Percentiles rank a stretch among this genome's conserved stretches.
Conservation (phyloP, 2,113 vertebrate species). For the Meleagris gallopavo region DNA sequence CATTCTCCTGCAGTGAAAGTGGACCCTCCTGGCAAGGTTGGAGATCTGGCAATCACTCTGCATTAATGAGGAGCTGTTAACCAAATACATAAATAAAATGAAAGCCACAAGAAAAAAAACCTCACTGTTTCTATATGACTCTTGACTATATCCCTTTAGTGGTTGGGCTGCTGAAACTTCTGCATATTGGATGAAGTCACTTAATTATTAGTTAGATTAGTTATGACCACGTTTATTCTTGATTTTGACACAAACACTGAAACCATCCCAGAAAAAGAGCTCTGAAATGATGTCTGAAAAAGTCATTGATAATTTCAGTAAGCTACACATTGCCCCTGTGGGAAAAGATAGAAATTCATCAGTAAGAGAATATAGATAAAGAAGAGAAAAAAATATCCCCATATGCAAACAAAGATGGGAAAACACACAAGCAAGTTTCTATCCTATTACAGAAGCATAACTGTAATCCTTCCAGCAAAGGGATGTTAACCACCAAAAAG, state of each 20-base stretch:
- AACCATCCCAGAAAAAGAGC: background rate
- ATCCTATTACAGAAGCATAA: background rate
- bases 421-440: conserved; percentile 23
- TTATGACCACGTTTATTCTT: conserved; percentile 5
- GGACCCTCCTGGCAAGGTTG: conserved; percentile 12
- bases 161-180: conserved; percentile 24
- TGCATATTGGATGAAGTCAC: background rate
- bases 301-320: background rate
- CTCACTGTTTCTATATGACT: conserved; percentile 22
- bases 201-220: conserved; percentile 25
- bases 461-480: conserved; percentile 9
- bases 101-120: conserved; percentile 33
- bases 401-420: background rate
- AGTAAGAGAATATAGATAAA: background rate
- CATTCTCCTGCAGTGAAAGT: conserved; percentile 14
- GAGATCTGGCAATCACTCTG: conserved; percentile 1
- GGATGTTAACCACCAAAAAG: conserved; percentile 39
- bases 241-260: background rate
- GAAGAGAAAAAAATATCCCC: background rate
- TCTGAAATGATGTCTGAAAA: background rate
- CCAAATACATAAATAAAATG: conserved; percentile 38
- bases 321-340: background rate
- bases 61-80: background rate
- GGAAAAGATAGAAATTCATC: background rate
- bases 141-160: background rate